Base-by-base conservation (phyloP, 2,113 vertebrate species). In the Leucosticte australis region DNA sequence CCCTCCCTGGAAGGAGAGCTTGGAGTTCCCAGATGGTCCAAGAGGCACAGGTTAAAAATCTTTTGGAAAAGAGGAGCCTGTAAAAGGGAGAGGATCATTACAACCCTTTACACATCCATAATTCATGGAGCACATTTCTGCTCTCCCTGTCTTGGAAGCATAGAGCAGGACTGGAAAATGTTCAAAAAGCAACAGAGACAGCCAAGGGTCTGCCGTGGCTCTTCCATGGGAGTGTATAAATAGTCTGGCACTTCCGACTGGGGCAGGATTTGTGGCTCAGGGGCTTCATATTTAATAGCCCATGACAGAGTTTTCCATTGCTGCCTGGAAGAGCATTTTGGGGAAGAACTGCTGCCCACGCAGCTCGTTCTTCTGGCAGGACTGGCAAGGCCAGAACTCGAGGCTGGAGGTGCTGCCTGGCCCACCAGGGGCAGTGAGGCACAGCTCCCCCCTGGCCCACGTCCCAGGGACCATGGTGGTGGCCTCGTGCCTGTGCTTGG, bases 341-440 rank as follows among this genome's bases (percentile, higher is more conserved):
- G 50, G 79, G 83, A 67, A 88, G 59, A 23, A 13, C 23, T 50
- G 6, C 69, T 85, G 83, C 39, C 47, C 73, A 55, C 1, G 0
- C 6, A 10, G 46, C 33, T 75, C 13, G 42, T 22, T 75, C 60
- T 63, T 37, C 23, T 3, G 6, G 57, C 53, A 87, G 63, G 46
- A n/a, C 19, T 2, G 2, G 30, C 33, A 10, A 55, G 67, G 19
- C 47, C 10, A 5, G 47, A 39, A 1, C 2, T 2, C 0, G 6
- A 4, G 52, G 17, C 4, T 7, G 4, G 64, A 31, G 78, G 16
- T 49, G 83, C 73, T 2, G 2, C 0, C 0, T 13, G 74, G 37
- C 10, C 70, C 35, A 20, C 0, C 52, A 44, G 0, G 2, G 60
- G 42, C 64, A 47, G 30, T 0, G 3, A 23, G 50, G 13, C 4